Base-by-base conservation (phyloP, 2,113 vertebrate species). In the Nansenia antarctica region DNA sequence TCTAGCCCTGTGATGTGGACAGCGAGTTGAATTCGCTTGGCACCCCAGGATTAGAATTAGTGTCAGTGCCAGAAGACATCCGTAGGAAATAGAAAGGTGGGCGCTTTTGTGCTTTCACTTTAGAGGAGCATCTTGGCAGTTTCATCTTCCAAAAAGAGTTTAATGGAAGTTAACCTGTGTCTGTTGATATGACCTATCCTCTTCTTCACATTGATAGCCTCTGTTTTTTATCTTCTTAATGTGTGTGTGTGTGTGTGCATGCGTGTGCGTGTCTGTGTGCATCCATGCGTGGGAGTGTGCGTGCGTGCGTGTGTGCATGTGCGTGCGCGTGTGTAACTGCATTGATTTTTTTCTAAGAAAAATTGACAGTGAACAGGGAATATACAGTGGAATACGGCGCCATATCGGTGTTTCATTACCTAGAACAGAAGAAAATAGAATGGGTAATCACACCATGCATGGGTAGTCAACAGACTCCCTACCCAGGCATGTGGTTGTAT, bases 1-100 rank as follows among this genome's bases (percentile, higher is more conserved):
- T 62, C 72, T 55, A 57, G n/a, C 58, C 70, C 73, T 81, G 79
- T 81, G 71, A 73, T 81, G 82, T 82, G 85, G 76, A 84, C 79
- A 78, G 61, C 68, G 83, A 87, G 82, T 78, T 82, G 80, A 87
- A 78, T 82, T 66, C 45, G 64, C 82, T 71, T 86, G 84, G 80
- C 65, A 69, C 64, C 45, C n/a, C 29, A 39, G 83, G 85, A 90
- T 89, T 88, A 87, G 82, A 78, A 88, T 88, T 88, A 88, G 69
- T 54, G 85, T 89, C 85, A 90, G 62, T 69, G 68, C n/a, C 49
- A 34, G 45, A 29, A 79, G 78, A 84, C 76, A 86, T 78, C 75
- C 74, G n/a, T 77, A 66, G 69, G 1, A 77, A 57, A 29, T 34
- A 42, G 20, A 6, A 57, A 72, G 54, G 47, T 39, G 60, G 30